Evolutionary conservation across 2,797 vertebrate species (phyloP), one percentile per base, ranked within the genome.

Genomic region (Enteromius viviparus): DNA sequence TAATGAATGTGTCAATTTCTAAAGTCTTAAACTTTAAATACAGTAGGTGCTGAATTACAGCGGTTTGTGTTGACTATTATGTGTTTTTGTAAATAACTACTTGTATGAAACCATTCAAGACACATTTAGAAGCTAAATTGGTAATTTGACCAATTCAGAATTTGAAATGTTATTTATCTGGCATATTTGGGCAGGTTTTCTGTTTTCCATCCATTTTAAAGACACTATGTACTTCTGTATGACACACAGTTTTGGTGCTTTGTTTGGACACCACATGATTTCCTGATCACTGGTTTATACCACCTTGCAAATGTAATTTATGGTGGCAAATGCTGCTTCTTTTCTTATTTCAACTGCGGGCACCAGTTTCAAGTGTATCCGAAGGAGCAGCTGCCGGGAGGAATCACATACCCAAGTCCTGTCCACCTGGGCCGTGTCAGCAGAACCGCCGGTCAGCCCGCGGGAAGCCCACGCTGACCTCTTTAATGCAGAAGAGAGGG

Each of bases 381-480:
- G 29, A 71, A 42, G 55, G 72, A 85, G 49, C 60, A 49, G 78
- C 82, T 65, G 42, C 60, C 42, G 17, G 72, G 40, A 49, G 72
- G 17, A 12, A 64, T 78, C 53, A 49, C 42, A 53, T 58, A 69
- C 34, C 53, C 68, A 55, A 9, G 62, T 49, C 49, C 15, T 55
- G 53, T 76, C 82, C 15, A 68, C 72, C 78, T 66, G 72, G 78
- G 74, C 68, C 49, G 2, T 78, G 80, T 82, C 66, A 78, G 75
- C 55, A 60, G 15, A 40, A 49, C 8, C 72, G 14, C 3, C 60
- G 17, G 60, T 60, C 45, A 53, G 53, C 62, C 64, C 17, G 51
- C 19, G 29, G 64, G 78, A 68, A 58, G 68, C 51, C 37, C 29
- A 7, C 23, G 62, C 71, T 76, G 81, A 68, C 71, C 66, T 49